Evolutionary conservation across 1,140 invertebrate species (phyloP), one percentile per base, ranked within the genome.

Genomic region (Harpegnathos saltator): DNA sequence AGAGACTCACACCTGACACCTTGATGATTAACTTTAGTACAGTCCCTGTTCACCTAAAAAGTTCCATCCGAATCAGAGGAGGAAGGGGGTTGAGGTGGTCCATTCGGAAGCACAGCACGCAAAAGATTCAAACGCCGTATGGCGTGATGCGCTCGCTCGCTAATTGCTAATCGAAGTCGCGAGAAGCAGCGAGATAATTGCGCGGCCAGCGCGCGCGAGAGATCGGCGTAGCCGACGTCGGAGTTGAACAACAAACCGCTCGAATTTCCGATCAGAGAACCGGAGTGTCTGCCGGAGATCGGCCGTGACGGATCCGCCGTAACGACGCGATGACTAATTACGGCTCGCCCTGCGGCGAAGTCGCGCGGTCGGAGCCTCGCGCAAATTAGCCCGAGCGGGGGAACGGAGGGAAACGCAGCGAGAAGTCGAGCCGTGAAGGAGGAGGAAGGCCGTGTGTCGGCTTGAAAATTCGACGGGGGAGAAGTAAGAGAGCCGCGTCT

Each of bases 251-350:
- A 78, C 50, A 56, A 56, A 38, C 69, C 56, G 56, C n/a, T 78
- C 17, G 15, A 75, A 24, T 56, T 71, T 69, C 58, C 24, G 15
- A 15, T 75, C 14, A 48, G 33, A 66, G n/a, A 65, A 12, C 9
- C 15, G 22, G n/a, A 66, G 17, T 12, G 9, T 44, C 29, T 56
- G 63, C 56, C 9, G 22, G 26, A 69, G 52, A 29, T 68, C 29
- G 22, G 15, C 29, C 22, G 44, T n/a, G 61, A 66, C 38, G 12
- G 26, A 66, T 68, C 17, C n/a, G 59, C 59, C 59, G 26, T 26
- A 29, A 62, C 17, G 59, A 38, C 33, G 29, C 50, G 63, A 68
- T 78, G 50, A 69, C 12, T 78, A 80, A 80, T 80, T 69, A 71
- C 65, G 69, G 58, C 12, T 71, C 29, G 24, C 68, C 59, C 52